phyloP scores from a whole-genome alignment of 2,113 vertebrate genomes.

The Lampris megalopsis region DNA sequence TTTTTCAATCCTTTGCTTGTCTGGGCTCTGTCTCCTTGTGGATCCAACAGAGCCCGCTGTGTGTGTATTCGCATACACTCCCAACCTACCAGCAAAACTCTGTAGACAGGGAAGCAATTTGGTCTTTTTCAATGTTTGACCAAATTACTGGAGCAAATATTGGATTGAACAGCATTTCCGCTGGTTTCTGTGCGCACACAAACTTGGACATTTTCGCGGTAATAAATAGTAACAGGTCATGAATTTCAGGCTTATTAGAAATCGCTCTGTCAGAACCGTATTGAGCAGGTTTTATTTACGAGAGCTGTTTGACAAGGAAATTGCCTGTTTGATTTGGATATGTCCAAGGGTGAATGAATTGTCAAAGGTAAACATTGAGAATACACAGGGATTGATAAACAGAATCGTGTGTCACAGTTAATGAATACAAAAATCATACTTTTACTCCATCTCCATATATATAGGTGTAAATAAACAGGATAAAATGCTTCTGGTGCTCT shows the following conservation, averaged over 20 bases:
- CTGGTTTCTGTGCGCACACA: constrained; percentile 60
- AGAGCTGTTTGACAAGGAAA: constrained; percentile 64
- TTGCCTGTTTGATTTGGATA: constrained; percentile 65
- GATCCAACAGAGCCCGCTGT: constrained; percentile 68
- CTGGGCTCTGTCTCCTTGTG: constrained; percentile 52
- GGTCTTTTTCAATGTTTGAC: constrained; percentile 75
- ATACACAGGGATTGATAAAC: constrained; percentile 50
- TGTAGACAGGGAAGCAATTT: constrained; percentile 74
- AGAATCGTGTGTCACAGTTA: constrained; percentile 61
- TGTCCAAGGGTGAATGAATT: constrained; percentile 58
- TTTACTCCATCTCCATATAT: constrained; percentile 49
- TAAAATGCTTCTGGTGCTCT: constrained; percentile 51
- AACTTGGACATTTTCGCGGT: constrained; percentile 56
- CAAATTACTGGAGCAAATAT: constrained; percentile 77
- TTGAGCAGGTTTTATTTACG: constrained; percentile 62
- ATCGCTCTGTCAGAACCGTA: constrained; percentile 61
- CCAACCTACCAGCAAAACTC: constrained; percentile 53
- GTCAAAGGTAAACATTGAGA: constrained; percentile 69
- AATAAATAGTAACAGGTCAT: constrained; percentile 72
- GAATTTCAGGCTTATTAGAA: constrained; percentile 64
- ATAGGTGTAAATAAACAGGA: constrained; percentile 17
- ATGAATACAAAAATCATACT: constrained; percentile 46
- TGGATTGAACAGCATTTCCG: constrained; percentile 70
- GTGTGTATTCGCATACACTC: constrained; percentile 52
- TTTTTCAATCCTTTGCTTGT: constrained; percentile 70